A percentile compares a stretch with the other conserved stretches of the same genome.
Evolutionary conservation across 2,888 invertebrate genomes (phyloP).

Genomic region (Drosophila ustulata): DNA sequence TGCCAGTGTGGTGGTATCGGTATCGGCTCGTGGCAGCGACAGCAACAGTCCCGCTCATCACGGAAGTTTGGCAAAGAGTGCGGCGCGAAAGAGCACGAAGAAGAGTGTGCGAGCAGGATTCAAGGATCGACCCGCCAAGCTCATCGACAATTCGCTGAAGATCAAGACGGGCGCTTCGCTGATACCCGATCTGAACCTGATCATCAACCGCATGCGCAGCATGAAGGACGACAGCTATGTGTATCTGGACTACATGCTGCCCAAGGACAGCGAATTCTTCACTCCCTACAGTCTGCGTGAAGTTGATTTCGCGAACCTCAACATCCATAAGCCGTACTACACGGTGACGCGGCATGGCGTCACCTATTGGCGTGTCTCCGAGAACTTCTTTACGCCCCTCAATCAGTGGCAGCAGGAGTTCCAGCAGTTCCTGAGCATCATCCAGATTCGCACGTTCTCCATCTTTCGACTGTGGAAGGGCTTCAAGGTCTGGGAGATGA

Average conservation of each 20-base stretch:
- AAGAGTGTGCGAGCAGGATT: constrained; percentile 1
- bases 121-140: constrained; percentile 18
- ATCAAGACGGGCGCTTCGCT: constrained; percentile 79
- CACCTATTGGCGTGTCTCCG: constrained; percentile 89
- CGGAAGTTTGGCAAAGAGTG: too few species aligned
- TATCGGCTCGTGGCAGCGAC: constrained; percentile 7
- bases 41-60: not conserved
- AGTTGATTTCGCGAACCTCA: constrained; percentile 89
- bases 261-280: constrained; percentile 90
- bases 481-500: constrained; percentile 92
- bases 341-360: constrained; percentile 94
- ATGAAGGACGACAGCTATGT: constrained; percentile 88
- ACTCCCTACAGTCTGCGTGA: constrained; percentile 92
- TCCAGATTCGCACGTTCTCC: constrained; percentile 89
- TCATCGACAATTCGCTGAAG: not conserved
- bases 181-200: constrained; percentile 81
- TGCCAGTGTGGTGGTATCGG: not conserved
- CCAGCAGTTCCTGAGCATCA: constrained; percentile 91
- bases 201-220: constrained; percentile 85
- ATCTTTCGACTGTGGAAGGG: constrained; percentile 91
- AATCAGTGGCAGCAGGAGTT: constrained; percentile 94
- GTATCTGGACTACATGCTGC: constrained; percentile 91
- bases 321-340: constrained; percentile 89
- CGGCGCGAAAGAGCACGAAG: not conserved
- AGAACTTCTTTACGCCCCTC: constrained; percentile 92